phyloP scores from a whole-genome alignment of 1,140 invertebrate species.

The Achroia grisella region DNA sequence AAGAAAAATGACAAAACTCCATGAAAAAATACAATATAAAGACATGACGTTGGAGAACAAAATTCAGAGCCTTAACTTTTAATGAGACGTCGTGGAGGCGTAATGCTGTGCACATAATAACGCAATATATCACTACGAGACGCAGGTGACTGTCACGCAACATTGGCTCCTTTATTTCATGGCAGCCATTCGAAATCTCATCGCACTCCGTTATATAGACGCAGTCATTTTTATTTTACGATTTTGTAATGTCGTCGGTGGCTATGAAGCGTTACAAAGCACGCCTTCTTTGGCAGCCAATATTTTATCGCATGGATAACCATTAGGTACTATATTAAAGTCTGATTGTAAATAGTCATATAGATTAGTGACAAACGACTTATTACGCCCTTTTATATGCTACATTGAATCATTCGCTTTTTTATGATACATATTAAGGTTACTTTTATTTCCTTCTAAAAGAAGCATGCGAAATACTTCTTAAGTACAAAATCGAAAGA shows the following conservation, averaged over 20 bases:
- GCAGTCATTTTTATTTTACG: constrained; percentile 26
- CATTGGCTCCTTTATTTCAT: constrained; percentile 24
- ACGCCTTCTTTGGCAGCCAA: constrained; percentile 3
- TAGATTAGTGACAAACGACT: no score
- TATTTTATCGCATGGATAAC: constrained; percentile 7
- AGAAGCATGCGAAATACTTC: no score
- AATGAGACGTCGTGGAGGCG: constrained; percentile 16
- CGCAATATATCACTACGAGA: constrained; percentile 16
- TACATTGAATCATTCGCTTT: no score
- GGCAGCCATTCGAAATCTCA: constrained; percentile 25
- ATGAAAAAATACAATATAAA: constrained; percentile 14
- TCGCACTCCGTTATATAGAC: constrained; percentile 13
- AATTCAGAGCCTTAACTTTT: constrained; percentile 22
- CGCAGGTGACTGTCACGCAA: constrained; percentile 21
- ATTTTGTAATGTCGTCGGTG: constrained; percentile 17
- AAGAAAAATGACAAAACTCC: constrained; percentile 15
- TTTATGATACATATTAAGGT: no score
- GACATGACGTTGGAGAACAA: constrained; percentile 7
- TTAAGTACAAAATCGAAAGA: no score
- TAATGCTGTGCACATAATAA: constrained; percentile 21
- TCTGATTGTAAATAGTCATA: constrained; percentile 1
- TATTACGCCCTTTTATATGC: no score
- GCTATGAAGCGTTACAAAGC: constrained; percentile 4
- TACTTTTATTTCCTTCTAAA: no score
- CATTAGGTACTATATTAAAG: constrained; percentile 8